Percentiles rank a stretch among this genome's conserved stretches.
phyloP scores from a whole-genome alignment of 2,113 vertebrate species.

The Vireo altiloquus region DNA sequence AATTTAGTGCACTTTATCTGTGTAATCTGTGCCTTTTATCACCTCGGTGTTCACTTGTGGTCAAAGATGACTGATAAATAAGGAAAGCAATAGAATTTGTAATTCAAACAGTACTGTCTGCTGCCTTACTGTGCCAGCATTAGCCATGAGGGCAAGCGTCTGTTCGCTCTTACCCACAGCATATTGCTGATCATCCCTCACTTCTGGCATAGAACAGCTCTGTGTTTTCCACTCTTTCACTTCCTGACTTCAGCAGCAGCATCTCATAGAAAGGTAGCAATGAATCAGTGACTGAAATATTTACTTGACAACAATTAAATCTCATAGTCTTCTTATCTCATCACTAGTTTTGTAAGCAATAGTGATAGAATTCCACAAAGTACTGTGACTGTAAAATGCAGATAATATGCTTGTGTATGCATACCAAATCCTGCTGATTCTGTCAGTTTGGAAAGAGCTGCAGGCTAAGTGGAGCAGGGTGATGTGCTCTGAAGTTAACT shows the following conservation, averaged over 20 bases:
- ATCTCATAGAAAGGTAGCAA: background rate
- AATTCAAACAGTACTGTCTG: background rate
- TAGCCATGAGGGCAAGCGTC: background rate
- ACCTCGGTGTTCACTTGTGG: background rate
- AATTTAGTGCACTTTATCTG: background rate
- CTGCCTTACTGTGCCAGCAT: background rate
- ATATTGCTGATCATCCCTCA: background rate
- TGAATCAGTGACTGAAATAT: background rate
- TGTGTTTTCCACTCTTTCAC: background rate
- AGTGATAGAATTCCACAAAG: background rate
- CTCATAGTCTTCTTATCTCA: background rate
- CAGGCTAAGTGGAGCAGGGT: background rate
- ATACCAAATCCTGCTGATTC: background rate
- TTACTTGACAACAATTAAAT: background rate
- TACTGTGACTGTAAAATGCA: background rate
- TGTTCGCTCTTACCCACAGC: background rate
- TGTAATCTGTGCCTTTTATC: background rate
- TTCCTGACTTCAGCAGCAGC: background rate
- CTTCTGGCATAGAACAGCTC: background rate
- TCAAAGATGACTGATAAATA: background rate
- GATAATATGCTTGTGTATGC: background rate
- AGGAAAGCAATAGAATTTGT: background rate
- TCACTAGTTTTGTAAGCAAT: background rate
- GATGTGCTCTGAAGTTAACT: background rate
- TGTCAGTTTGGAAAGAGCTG: background rate